Evolutionary conservation across 1,140 invertebrate genomes (phyloP).

Genomic region (Hormaphis cornu): DNA sequence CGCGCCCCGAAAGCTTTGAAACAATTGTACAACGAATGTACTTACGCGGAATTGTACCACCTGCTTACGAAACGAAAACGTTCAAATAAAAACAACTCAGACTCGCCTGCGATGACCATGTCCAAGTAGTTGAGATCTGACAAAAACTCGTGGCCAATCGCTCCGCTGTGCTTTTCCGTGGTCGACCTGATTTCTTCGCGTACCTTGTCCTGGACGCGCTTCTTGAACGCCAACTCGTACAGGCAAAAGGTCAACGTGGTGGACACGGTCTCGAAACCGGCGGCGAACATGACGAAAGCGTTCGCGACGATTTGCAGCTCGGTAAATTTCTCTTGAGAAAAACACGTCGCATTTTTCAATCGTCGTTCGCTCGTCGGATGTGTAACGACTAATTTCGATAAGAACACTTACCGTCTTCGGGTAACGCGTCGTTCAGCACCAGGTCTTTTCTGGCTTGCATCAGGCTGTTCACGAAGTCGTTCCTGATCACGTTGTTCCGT

Average conservation of each 20-base stretch:
- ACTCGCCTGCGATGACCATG: slow-evolving; percentile 11
- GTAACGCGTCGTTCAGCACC: neutral
- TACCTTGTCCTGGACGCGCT: slow-evolving; percentile 44
- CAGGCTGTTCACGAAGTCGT: slow-evolving; percentile 40
- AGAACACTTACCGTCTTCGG: neutral
- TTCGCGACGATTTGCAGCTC: slow-evolving; percentile 58
- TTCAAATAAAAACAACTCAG: neutral
- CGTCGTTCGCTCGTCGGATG: neutral
- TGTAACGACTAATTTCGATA: neutral
- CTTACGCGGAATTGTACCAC: no score
- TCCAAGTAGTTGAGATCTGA: slow-evolving; percentile 11
- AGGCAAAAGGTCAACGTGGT: slow-evolving; percentile 47
- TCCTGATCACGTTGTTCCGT: slow-evolving; percentile 36
- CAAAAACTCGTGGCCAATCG: neutral
- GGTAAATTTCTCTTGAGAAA: slow-evolving; percentile 39
- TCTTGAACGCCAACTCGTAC: slow-evolving; percentile 50
- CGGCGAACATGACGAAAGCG: slow-evolving; percentile 55
- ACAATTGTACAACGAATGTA: neutral
- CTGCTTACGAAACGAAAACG: neutral
- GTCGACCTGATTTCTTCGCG: slow-evolving; percentile 32
- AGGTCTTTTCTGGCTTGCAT: slow-evolving; percentile 30
- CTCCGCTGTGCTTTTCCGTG: neutral
- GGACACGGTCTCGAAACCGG: slow-evolving; percentile 55
- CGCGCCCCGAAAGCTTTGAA: no score
- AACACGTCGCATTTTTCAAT: no score